These are phyloP conservation scores for Zele albiditarsus DNA, from an alignment of 2,888 invertebrate species.

Conservation along the genomic window DNA sequence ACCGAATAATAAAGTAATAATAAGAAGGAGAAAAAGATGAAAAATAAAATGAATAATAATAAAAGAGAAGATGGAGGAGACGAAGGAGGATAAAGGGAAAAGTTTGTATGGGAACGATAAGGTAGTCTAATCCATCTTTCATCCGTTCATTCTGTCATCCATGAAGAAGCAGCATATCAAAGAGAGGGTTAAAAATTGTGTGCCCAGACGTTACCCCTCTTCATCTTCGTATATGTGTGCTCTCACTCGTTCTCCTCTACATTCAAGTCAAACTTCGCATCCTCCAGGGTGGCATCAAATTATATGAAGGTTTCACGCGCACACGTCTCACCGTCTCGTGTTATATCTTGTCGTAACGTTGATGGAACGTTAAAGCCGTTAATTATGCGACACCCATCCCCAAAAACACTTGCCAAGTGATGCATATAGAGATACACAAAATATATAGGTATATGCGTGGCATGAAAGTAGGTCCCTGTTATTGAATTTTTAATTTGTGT, in stretches of 20 bases:
- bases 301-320: conserved; percentile 30
- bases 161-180: conserved; percentile 16
- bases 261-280: conserved; percentile 31
- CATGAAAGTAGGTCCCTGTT: not conserved
- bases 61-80: conserved; percentile 15
- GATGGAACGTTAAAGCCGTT: conserved; percentile 47
- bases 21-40: not conserved
- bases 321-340: conserved; percentile 21
- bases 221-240: not conserved
- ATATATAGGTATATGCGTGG: not conserved
- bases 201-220: conserved; percentile 15
- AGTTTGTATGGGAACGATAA: conserved; percentile 39
- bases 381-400: conserved; percentile 50
- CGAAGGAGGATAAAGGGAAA: conserved; percentile 13
- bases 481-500: not conserved
- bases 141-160: conserved; percentile 41
- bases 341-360: conserved; percentile 36
- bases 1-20: not conserved
- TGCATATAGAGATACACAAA: conserved; percentile 32
- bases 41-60: conserved; percentile 1
- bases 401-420: conserved; percentile 41
- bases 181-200: conserved; percentile 30
- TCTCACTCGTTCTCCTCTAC: not conserved
- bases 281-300: conserved; percentile 34
- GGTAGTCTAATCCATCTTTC: conserved; percentile 40